Percentiles rank a stretch among this genome's conserved stretches.
Conservation (phyloP, 2,797 vertebrate genomes). For the Knipowitschia caucasica region DNA sequence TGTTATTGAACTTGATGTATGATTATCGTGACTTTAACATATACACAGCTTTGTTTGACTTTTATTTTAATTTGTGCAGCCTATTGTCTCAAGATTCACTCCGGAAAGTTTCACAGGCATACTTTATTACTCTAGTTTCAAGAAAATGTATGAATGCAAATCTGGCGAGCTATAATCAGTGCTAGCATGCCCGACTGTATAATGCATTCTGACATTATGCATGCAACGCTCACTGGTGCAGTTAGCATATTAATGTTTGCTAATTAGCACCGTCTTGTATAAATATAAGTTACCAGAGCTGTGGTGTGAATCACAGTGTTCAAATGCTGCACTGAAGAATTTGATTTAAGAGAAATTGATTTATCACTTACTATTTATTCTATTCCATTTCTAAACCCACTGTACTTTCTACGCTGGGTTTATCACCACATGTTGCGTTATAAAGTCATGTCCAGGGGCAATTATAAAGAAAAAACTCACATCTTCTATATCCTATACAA, state of each 20-base stretch:
- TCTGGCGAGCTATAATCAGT: not conserved
- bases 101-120: not conserved
- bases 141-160: slow-evolving; percentile 1
- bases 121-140: not conserved
- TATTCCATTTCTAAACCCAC: not conserved
- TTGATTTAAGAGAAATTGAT: not conserved
- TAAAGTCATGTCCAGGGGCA: too few relatives aligned
- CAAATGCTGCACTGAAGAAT: not conserved
- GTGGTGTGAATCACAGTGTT: slow-evolving; percentile 3
- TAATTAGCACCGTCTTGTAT: slow-evolving; percentile 8
- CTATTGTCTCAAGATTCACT: too few relatives aligned
- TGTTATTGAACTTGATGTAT: too few relatives aligned
- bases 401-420: too few relatives aligned
- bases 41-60: too few relatives aligned
- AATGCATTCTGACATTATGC: slow-evolving; percentile 9
- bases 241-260: slow-evolving; percentile 14
- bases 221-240: slow-evolving; percentile 11
- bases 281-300: slow-evolving; percentile 3
- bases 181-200: slow-evolving; percentile 5
- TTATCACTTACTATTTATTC: not conserved
- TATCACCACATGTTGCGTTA: too few relatives aligned
- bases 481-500: too few relatives aligned
- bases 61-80: too few relatives aligned
- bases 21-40: too few relatives aligned
- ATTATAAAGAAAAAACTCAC: too few relatives aligned